Evolutionary conservation across 2,888 invertebrate genomes (phyloP), one percentile per base, ranked within the genome.

Genomic region (Stenchaetothrips biformis): DNA sequence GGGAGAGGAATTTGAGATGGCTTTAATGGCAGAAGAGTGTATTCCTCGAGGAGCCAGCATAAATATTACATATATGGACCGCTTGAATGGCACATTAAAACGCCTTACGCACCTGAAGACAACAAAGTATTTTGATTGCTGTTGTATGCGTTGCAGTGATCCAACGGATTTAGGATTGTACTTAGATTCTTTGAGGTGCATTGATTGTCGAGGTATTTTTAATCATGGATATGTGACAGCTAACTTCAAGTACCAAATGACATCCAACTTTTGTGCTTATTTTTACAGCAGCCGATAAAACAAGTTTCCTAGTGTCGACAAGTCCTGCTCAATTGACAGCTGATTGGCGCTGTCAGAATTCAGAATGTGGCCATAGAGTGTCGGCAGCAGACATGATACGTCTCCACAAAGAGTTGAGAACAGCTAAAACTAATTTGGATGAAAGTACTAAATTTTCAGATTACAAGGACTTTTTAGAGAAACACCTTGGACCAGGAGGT

Each of bases 1-100:
- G 77, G 91, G 90, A 80, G 89, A 90, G 18, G 89, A 91, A 78
- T 89, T 89, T 85, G 87, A 89, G 84, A 89, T 94, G 79, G 88
- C 90, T 2, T 87, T 93, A 47, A 88, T 91, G 83, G 92, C 93
- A 21, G 91, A 92, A 11, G 88, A 89, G 74, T 89, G 90, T 7
- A 92, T 94, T 80, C 86, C 89, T 79, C 92, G 93, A 87, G 93
- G 92, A 7, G 90, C 91, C 77, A 87, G 90, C 78, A 91, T 94
- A 77, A 91, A 90, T 48, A 90, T 91, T 0, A 92, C 92, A 0
- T 94, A 94, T 84, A 92, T 93, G 0, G 92, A 93, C 85, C 89
- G 91, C 0, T 85, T 94, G 78, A 91, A 91, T 88, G 92, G 92
- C 21, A 94, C 94, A 2, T 87, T 92, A 21, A 90, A 91, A 81